A percentile compares a stretch with the other conserved stretches of the same genome.
These are phyloP conservation scores for Thunnus thynnus DNA, from an alignment of 2,113 vertebrate genomes.

Conservation along the genomic window DNA sequence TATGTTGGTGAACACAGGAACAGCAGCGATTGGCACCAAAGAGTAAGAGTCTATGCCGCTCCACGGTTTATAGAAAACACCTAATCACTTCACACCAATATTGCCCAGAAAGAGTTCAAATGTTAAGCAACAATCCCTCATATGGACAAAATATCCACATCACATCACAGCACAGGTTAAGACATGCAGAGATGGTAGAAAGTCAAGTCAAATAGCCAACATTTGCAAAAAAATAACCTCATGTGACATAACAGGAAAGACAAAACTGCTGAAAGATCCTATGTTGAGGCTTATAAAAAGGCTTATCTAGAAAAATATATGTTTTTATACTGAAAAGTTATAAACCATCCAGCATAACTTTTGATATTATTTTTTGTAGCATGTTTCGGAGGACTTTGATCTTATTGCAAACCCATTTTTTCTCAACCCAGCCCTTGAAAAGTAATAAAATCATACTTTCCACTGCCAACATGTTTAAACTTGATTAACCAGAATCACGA, in stretches of 20 bases:
- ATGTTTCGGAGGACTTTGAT: not conserved
- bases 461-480: conserved; percentile 16
- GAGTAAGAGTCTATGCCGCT: too few species aligned
- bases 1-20: not conserved
- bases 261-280: too few species aligned
- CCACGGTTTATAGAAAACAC: not conserved
- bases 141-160: not conserved
- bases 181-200: not conserved
- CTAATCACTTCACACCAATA: not conserved
- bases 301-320: not conserved
- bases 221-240: not conserved
- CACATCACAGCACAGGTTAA: not conserved
- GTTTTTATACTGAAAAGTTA: not conserved
- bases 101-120: not conserved
- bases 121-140: not conserved
- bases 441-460: not conserved
- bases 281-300: not conserved
- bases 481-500: not conserved
- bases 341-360: not conserved
- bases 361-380: not conserved
- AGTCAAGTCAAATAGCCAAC: not conserved
- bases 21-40: not conserved
- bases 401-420: not conserved
- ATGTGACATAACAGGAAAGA: conserved; percentile 2
- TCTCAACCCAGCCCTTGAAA: not conserved